phyloP scores from a whole-genome alignment of 2,888 invertebrate species.

The Steinernema hermaphroditum region DNA sequence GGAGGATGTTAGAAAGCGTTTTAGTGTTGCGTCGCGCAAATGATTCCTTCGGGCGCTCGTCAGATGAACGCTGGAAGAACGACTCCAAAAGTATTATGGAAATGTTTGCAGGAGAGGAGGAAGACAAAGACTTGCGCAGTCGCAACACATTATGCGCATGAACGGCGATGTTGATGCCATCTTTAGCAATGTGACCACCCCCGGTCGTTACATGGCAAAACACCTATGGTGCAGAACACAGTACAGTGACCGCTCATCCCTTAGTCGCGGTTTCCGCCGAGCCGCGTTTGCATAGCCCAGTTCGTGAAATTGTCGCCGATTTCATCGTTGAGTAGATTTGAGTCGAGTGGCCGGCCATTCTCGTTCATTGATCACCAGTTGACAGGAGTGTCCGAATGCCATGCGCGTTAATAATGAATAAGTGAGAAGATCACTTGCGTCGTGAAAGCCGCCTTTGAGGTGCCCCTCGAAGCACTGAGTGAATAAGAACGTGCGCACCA shows the following conservation, averaged over 20 bases:
- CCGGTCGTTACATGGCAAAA: background rate
- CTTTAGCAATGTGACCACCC: background rate
- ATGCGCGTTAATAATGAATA: constrained; percentile 10
- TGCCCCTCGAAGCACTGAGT: background rate
- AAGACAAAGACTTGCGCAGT: background rate
- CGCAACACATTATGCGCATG: background rate
- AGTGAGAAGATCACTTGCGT: background rate
- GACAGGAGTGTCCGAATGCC: background rate
- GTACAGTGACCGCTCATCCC: too few species aligned
- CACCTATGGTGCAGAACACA: too few species aligned
- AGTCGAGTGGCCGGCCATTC: constrained; percentile 23
- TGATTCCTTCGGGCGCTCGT: background rate
- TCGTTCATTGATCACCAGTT: constrained; percentile 6
- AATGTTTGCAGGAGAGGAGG: background rate
- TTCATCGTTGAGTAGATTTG: constrained; percentile 18
- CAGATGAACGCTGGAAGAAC: background rate
- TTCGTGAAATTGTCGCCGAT: constrained; percentile 27
- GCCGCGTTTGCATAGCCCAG: constrained; percentile 22
- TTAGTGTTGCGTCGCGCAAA: constrained; percentile 12
- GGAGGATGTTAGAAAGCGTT: constrained; percentile 11
- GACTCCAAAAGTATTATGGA: background rate
- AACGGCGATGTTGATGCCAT: background rate
- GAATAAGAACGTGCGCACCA: background rate
- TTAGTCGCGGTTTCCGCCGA: too few species aligned
- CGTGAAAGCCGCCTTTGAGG: background rate